These are phyloP conservation scores for Spinus olivaceus DNA, from an alignment of 2,797 vertebrate genomes.

Conservation along the genomic window DNA sequence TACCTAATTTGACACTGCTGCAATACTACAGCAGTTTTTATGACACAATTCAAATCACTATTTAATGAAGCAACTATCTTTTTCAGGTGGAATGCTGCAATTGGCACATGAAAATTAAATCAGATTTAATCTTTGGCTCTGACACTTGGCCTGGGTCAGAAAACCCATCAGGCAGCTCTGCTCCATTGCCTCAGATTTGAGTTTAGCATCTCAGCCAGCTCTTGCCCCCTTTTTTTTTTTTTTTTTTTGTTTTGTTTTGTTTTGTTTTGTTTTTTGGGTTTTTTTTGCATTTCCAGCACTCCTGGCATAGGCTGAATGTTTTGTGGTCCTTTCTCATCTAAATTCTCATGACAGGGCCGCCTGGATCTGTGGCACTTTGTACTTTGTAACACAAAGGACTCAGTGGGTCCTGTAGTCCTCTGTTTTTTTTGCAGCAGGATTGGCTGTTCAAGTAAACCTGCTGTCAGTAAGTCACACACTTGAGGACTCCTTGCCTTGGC, in stretches of 20 bases:
- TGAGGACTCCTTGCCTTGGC: background rate
- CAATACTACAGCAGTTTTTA: background rate
- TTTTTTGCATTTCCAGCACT: background rate
- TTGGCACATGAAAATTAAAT: background rate
- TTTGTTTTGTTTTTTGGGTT: background rate
- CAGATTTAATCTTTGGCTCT: background rate
- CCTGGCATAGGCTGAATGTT: background rate
- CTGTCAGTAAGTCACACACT: background rate
- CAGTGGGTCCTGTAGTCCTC: background rate
- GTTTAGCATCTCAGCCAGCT: background rate
- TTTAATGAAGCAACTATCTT: background rate
- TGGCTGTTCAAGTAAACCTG: background rate
- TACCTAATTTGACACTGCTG: background rate
- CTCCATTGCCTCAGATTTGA: background rate
- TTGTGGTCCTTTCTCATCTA: background rate
- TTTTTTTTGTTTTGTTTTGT: background rate
- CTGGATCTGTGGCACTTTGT: background rate
- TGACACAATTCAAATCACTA: background rate
- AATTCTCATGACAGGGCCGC: background rate
- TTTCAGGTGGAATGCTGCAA: background rate
- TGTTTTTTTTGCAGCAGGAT: background rate
- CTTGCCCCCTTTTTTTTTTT: background rate
- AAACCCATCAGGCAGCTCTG: background rate
- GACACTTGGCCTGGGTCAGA: background rate
- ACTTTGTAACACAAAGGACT: background rate